phyloP scores from a whole-genome alignment of 2,797 vertebrate genomes.

The Pipistrellus pygmaeus region DNA sequence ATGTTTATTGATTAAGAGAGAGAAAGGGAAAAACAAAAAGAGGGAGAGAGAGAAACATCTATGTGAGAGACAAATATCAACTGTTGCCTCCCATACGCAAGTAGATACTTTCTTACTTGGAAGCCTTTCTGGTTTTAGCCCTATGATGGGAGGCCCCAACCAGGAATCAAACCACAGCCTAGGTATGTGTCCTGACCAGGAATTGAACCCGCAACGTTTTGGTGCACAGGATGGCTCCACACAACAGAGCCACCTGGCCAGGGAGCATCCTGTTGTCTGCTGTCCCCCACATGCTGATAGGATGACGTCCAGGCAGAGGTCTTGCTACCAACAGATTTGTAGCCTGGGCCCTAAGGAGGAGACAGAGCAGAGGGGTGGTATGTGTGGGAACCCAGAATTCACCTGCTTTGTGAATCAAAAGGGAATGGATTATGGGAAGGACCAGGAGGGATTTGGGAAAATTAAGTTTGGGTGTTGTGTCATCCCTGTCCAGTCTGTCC shows the following conservation, averaged over 20 bases:
- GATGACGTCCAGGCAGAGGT: not conserved
- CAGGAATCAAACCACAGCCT: not conserved
- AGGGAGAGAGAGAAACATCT: not conserved
- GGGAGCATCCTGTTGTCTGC: not conserved
- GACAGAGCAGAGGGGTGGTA: not conserved
- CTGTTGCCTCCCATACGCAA: not conserved
- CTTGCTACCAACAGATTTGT: not conserved
- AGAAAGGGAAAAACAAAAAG: not conserved
- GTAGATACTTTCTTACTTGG: conserved; percentile 37
- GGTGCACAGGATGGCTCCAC: not conserved
- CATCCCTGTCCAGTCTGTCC: not conserved
- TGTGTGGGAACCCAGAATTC: not conserved
- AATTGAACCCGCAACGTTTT: not conserved
- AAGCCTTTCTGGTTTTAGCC: conserved; percentile 68
- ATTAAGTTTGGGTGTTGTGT: not conserved
- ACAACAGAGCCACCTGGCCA: not conserved
- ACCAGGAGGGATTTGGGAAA: not conserved
- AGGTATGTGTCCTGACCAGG: not conserved
- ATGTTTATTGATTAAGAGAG: not conserved
- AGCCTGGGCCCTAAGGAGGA: not conserved
- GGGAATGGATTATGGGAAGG: not conserved
- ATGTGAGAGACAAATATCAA: not conserved
- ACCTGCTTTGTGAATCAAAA: not conserved
- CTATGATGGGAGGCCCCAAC: not conserved
- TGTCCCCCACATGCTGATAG: not conserved